Base-by-base conservation (phyloP, 2,113 vertebrate species). In the Vulpes lagopus region DNA sequence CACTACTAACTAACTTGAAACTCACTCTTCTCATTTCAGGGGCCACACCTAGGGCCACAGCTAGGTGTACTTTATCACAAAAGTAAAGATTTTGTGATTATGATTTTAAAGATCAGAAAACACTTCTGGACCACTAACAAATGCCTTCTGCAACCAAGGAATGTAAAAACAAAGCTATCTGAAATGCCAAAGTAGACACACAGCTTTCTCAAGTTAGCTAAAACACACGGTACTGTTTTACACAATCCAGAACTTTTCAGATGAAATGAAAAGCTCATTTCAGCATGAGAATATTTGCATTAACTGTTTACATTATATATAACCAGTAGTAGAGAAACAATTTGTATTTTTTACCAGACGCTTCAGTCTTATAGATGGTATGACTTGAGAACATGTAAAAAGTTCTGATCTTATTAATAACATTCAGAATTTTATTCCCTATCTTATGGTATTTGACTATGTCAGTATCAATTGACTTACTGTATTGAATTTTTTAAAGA, bases 111-210 rank as follows among this genome's bases (percentile, higher is more conserved):
- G 85, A 93, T 95, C 76, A 87, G 85, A 86, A 80, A 96, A 78
- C 82, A 67, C 74, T 87, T 80, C 74, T 84, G 49, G 89, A 85
- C 43, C 80, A 59, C 32, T 91, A 96, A 82, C 49, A 94, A 95
- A 80, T 73, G 51, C 51, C 38, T 92, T 94, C 55, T 96, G 49
- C n/a, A 94, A 96, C 69, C 76, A 97, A 91, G 64, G 27, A 94
- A 81, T 90, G 23, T 89, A 71, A 96, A 95, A 97, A 71, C 92
- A 94, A 73, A 96, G 78, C 78, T 93, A 83, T 87, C 91, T 90
- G 86, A 94, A 97, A 83, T 96, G 62, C 71, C 49, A 53, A 55
- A 92, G 35, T 69, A 94, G 51, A 83, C 25, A n/a, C 60, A 59
- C 30, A 80, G 25, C 2, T 49, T 92, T 94, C 93, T 65, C 62